Evolutionary conservation across 2,888 invertebrate species (phyloP).

Genomic region (Toxonevra muliebris): DNA sequence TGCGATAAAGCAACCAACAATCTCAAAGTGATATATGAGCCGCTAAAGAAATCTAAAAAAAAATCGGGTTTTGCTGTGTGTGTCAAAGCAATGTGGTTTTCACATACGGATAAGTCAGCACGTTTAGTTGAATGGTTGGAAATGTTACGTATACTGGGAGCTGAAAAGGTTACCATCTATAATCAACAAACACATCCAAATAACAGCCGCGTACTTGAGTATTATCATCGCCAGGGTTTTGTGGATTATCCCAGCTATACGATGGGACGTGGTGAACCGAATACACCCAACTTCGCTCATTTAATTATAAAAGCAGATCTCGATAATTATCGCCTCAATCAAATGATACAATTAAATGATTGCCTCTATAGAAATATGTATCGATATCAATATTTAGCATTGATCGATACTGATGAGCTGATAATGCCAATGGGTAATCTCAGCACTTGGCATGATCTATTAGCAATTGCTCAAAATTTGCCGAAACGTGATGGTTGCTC

Average conservation of each 20-base stretch:
- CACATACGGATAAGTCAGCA: constrained; percentile 86
- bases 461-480: constrained; percentile 68
- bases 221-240: constrained; percentile 71
- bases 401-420: constrained; percentile 92
- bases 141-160: constrained; percentile 83
- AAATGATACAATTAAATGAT: constrained; percentile 94
- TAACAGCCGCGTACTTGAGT: constrained; percentile 77
- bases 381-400: constrained; percentile 84
- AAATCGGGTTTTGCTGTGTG: constrained; percentile 81
- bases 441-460: constrained; percentile 77
- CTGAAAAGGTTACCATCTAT: constrained; percentile 89
- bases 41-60: constrained; percentile 56
- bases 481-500: too few relatives aligned
- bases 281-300: constrained; percentile 84
- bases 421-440: constrained; percentile 83
- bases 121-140: constrained; percentile 94
- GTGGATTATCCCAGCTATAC: constrained; percentile 81
- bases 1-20: constrained; percentile 86
- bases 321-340: constrained; percentile 90
- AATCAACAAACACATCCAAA: constrained; percentile 88
- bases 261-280: constrained; percentile 86
- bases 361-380: constrained; percentile 93
- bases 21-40: constrained; percentile 79
- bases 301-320: constrained; percentile 85
- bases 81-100: constrained; percentile 91